Percentiles rank a stretch among this genome's conserved stretches.
Evolutionary conservation across 2,888 invertebrate genomes (phyloP).

Genomic region (Lasioglossum morio): DNA sequence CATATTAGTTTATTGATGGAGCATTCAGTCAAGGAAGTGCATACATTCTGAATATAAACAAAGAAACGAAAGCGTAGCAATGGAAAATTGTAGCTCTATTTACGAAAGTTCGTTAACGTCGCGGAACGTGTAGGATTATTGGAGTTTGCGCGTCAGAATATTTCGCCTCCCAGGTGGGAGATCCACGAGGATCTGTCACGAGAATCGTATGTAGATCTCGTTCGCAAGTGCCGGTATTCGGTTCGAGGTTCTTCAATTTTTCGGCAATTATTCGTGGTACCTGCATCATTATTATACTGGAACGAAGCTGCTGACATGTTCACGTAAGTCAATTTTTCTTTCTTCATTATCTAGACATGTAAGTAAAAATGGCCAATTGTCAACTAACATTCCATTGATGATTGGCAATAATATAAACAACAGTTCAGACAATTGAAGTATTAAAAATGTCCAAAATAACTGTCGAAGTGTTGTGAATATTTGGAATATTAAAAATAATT

Average conservation of each 20-base stretch:
- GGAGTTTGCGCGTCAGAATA: conserved; percentile 51
- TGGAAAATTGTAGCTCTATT: background rate
- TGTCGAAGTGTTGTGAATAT: background rate
- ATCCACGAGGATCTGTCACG: conserved; percentile 57
- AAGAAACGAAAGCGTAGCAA: background rate
- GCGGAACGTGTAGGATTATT: conserved; percentile 39
- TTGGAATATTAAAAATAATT: background rate
- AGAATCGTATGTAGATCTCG: conserved; percentile 51
- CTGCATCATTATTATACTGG: background rate
- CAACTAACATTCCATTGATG: background rate
- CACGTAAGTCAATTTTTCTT: conserved; percentile 25
- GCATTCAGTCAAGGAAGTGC: background rate
- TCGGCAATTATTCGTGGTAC: background rate
- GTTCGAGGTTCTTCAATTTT: conserved; percentile 31
- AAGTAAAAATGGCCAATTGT: background rate
- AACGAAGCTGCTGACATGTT: conserved; percentile 12
- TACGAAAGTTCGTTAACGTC: conserved; percentile 36
- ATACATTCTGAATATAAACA: background rate
- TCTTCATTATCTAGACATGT: background rate
- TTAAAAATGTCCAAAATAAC: background rate
- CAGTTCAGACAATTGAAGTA: background rate
- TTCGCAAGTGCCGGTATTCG: conserved; percentile 46
- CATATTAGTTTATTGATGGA: no score
- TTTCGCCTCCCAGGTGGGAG: conserved; percentile 45
- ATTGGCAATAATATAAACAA: background rate